These are phyloP conservation scores for Rhamphomyia laevipes DNA, from an alignment of 2,888 invertebrate species.

Conservation along the genomic window DNA sequence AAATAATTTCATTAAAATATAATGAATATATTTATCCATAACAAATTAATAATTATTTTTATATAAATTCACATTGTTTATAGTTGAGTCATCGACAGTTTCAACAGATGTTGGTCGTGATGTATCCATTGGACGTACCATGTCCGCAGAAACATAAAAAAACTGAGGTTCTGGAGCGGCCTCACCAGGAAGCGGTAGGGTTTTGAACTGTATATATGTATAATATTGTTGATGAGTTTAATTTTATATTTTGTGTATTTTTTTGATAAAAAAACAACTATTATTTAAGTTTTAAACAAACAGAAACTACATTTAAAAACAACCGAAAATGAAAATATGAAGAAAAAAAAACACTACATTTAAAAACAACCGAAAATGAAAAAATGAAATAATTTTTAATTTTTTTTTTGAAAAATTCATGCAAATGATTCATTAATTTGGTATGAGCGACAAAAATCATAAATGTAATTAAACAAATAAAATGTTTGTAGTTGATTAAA, in stretches of 20 bases:
- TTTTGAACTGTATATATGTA: constrained; percentile 24
- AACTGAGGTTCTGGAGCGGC: constrained; percentile 71
- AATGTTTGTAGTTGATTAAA: too few relatives aligned
- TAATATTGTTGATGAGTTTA: not conserved
- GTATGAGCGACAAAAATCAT: too few relatives aligned
- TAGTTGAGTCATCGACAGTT: constrained; percentile 30
- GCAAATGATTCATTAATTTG: too few relatives aligned
- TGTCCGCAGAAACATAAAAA: constrained; percentile 61
- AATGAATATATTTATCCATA: not conserved
- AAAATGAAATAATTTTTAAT: too few relatives aligned
- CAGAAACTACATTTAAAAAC: not conserved
- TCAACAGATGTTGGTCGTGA: constrained; percentile 36
- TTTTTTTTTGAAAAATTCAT: too few relatives aligned
- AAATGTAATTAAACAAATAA: too few relatives aligned
- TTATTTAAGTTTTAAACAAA: not conserved
- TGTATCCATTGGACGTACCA: constrained; percentile 33
- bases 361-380: too few relatives aligned
- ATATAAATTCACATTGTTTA: constrained; percentile 10
- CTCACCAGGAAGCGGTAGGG: constrained; percentile 38
- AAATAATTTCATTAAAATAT: not conserved
- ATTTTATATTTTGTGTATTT: not conserved
- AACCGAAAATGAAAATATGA: not conserved
- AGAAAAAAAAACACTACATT: not conserved
- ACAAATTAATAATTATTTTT: not conserved
- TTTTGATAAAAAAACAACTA: not conserved